These are phyloP conservation scores for Sphaerophoria rueppellii DNA, from an alignment of 2,888 invertebrate species.

Conservation along the genomic window DNA sequence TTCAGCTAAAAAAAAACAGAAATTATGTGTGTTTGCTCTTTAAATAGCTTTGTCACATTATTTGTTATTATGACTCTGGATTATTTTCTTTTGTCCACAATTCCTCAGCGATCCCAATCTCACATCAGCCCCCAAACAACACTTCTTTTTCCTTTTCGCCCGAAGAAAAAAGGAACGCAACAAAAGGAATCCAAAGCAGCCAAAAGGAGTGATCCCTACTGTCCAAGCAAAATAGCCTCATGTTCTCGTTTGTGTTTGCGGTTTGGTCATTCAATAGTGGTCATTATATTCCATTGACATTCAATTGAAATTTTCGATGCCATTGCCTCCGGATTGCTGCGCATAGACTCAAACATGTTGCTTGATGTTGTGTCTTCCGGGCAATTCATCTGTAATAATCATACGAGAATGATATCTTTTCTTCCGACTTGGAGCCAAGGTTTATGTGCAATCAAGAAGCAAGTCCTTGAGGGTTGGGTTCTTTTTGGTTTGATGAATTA, in stretches of 20 bases:
- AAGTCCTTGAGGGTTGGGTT: conserved; percentile 24
- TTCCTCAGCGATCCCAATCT: conserved; percentile 29
- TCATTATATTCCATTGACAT: conserved; percentile 65
- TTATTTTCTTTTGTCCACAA: conserved; percentile 38
- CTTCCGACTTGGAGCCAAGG: not conserved
- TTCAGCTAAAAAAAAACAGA: conserved; percentile 34
- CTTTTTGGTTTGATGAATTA: conserved; percentile 51
- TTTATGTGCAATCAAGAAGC: conserved; percentile 49
- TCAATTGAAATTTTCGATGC: conserved; percentile 65
- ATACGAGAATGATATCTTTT: conserved; percentile 39
- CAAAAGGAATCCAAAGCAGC: conserved; percentile 14
- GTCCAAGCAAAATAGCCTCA: conserved; percentile 46
- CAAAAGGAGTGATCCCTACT: conserved; percentile 18
- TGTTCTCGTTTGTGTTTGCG: conserved; percentile 26
- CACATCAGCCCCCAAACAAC: conserved; percentile 44
- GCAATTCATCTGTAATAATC: conserved; percentile 54
- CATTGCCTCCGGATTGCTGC: conserved; percentile 40
- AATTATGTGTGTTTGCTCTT: conserved; percentile 60
- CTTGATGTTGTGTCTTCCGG: conserved; percentile 40
- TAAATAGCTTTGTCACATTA: conserved; percentile 53
- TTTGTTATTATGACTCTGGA: conserved; percentile 42
- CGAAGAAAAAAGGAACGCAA: not conserved
- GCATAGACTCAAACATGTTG: not conserved
- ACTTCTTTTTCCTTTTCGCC: conserved; percentile 9
- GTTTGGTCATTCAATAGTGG: conserved; percentile 42